Evolutionary conservation across 2,797 vertebrate species (phyloP).

Genomic region (Enteromius fasciolatus): DNA sequence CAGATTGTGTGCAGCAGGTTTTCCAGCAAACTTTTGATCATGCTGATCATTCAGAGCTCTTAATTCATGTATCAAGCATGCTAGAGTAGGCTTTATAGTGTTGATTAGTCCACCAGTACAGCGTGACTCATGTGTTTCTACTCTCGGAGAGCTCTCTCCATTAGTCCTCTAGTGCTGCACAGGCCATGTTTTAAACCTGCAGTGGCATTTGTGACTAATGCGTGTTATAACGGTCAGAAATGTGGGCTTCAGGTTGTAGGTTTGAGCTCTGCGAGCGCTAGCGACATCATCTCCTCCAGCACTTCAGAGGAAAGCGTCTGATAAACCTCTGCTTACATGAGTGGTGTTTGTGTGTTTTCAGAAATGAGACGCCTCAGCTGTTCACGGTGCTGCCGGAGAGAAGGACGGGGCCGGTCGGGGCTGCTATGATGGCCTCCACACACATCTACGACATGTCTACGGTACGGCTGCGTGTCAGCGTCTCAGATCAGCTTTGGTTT

Average conservation of each 20-base stretch:
- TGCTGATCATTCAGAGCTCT: not conserved
- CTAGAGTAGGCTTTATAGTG: not conserved
- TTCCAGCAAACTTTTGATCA: not conserved
- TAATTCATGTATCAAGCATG: not conserved
- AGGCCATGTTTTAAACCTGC: no score
- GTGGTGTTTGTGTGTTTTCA: slow-evolving; percentile 51
- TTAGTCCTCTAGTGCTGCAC: not conserved
- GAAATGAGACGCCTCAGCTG: slow-evolving; percentile 90
- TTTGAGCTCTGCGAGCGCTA: not conserved
- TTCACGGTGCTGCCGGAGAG: slow-evolving; percentile 89
- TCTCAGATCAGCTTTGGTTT: not conserved
- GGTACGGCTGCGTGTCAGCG: slow-evolving; percentile 31
- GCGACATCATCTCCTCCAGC: not conserved
- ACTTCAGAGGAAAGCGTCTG: not conserved
- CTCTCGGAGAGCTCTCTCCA: not conserved
- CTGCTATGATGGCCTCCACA: slow-evolving; percentile 92
- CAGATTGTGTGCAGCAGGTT: not conserved
- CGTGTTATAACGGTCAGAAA: not conserved
- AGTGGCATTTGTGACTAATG: not conserved
- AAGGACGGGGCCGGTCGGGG: slow-evolving; percentile 82
- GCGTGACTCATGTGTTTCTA: not conserved
- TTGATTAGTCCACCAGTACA: not conserved
- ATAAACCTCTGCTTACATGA: not conserved
- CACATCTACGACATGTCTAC: slow-evolving; percentile 90
- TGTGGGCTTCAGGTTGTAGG: not conserved